Evolutionary conservation across 2,888 invertebrate genomes (phyloP).

Genomic region (Amblyjoppa proteus): DNA sequence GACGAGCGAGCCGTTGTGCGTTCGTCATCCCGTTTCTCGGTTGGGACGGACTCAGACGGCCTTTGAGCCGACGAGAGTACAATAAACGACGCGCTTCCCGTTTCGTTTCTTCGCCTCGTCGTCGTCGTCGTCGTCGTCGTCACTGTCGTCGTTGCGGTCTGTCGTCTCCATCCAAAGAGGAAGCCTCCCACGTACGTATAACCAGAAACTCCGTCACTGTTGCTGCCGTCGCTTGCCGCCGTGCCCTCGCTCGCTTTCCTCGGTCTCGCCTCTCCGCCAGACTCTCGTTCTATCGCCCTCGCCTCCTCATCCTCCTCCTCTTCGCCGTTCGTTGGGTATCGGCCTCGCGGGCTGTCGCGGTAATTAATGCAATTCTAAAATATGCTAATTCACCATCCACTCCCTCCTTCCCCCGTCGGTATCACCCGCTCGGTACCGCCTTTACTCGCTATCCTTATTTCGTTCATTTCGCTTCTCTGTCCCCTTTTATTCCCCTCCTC

Average conservation of each 20-base stretch:
- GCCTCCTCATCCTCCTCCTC: constrained; percentile 22
- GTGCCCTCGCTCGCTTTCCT: constrained; percentile 15
- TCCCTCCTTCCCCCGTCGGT: constrained; percentile 39
- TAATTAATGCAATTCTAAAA: constrained; percentile 81
- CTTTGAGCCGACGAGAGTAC: constrained; percentile 31
- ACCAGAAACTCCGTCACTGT: constrained; percentile 21
- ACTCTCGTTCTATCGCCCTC: constrained; percentile 33
- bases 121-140: constrained; percentile 48
- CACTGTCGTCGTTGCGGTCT: constrained; percentile 52
- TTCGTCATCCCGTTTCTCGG: constrained; percentile 50
- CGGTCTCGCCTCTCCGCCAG: constrained; percentile 33
- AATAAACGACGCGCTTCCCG: constrained; percentile 64
- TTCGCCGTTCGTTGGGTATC: constrained; percentile 45
- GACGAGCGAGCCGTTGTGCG: background rate
- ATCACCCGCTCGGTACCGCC: constrained; percentile 60
- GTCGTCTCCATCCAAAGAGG: constrained; percentile 62
- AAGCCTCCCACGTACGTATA: constrained; percentile 58
- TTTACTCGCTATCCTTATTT: constrained; percentile 33
- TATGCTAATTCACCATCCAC: constrained; percentile 77
- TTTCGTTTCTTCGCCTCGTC: constrained; percentile 57
- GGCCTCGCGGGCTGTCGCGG: constrained; percentile 65
- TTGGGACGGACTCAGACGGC: constrained; percentile 41
- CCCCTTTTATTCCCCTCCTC: constrained; percentile 16
- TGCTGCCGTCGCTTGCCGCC: constrained; percentile 50
- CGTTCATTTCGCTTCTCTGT: constrained; percentile 17